These are phyloP conservation scores for Mythimna impura DNA, from an alignment of 2,888 invertebrate genomes.

Conservation along the genomic window DNA sequence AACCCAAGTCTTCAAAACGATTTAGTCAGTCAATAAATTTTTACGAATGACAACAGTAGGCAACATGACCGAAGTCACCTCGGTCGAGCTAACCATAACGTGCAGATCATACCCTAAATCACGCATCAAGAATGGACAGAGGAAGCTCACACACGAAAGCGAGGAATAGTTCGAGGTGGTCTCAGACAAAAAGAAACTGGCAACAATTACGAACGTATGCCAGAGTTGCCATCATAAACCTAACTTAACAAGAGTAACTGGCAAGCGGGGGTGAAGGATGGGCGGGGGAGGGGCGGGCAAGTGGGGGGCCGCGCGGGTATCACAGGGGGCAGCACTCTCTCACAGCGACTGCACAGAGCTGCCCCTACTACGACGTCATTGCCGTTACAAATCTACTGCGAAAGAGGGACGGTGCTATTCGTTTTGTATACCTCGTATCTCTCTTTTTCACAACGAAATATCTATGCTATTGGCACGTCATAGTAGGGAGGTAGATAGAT, in stretches of 20 bases:
- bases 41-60: not conserved
- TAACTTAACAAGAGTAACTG: slow-evolving; percentile 54
- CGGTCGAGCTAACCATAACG: not conserved
- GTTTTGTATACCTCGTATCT: not conserved
- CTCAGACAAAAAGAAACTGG: slow-evolving; percentile 29
- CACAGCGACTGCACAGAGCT: slow-evolving; percentile 11
- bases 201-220: slow-evolving; percentile 55
- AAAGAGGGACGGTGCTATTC: not conserved
- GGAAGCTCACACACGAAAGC: slow-evolving; percentile 31
- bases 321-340: slow-evolving; percentile 79
- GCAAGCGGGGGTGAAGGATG: slow-evolving; percentile 50
- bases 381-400: not conserved
- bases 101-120: not conserved
- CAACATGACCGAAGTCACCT: not conserved
- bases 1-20: slow-evolving; percentile 28
- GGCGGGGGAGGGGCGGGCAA: slow-evolving; percentile 26
- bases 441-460: not conserved
- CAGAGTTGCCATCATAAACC: slow-evolving; percentile 47
- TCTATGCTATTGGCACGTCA: not conserved
- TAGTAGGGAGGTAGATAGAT: not conserved
- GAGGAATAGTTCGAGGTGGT: slow-evolving; percentile 21
- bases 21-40: not conserved
- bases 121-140: slow-evolving; percentile 5
- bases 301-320: slow-evolving; percentile 68
- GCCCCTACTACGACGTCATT: not conserved